Evolutionary conservation across 2,113 vertebrate genomes (phyloP).

Genomic region (Heteronetta atricapilla): DNA sequence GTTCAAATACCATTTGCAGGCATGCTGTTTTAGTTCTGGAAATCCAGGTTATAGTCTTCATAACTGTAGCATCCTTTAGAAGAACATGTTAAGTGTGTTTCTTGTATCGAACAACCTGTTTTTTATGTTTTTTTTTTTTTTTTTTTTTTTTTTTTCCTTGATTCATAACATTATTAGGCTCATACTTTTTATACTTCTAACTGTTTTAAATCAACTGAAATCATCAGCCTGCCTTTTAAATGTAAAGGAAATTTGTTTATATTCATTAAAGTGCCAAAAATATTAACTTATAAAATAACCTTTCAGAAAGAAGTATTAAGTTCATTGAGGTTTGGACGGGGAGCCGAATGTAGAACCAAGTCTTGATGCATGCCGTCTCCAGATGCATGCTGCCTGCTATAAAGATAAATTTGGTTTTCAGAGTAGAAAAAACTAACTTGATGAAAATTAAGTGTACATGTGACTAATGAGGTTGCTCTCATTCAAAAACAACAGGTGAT

Average conservation of each 20-base stretch:
- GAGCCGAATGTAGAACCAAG: background rate
- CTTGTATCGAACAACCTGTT: background rate
- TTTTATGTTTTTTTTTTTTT: background rate
- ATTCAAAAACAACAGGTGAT: background rate
- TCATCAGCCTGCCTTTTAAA: background rate
- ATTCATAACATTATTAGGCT: background rate
- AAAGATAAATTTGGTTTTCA: background rate
- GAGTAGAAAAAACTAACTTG: background rate
- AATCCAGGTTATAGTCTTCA: background rate
- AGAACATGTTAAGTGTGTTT: background rate
- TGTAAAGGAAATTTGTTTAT: background rate
- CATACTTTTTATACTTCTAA: background rate
- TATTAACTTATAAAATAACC: background rate
- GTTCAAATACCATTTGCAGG: conserved; percentile 47
- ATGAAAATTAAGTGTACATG: background rate
- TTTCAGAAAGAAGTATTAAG: background rate
- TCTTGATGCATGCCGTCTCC: background rate
- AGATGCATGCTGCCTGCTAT: background rate
- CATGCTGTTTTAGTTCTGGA: conserved; percentile 5
- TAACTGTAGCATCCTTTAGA: conserved; percentile 4
- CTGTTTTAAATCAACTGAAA: background rate
- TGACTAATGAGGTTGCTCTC: background rate
- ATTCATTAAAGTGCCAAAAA: background rate
- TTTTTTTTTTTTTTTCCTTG: background rate
- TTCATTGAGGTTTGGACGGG: background rate